Base-by-base conservation (phyloP, 1,140 invertebrate genomes). In the Pseudoatta argentina region DNA sequence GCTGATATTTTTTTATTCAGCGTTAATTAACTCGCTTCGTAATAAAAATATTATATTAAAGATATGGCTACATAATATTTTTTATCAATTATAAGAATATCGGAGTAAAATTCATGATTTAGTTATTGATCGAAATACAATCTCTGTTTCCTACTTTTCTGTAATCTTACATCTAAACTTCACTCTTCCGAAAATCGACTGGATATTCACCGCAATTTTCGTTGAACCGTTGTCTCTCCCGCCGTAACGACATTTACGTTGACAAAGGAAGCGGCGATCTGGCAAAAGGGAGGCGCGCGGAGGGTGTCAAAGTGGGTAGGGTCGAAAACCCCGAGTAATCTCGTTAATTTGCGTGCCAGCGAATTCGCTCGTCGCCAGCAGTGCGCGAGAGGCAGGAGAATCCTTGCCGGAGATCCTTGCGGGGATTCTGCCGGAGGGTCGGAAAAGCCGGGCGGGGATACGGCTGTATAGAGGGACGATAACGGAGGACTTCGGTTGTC, bases 401-500 rank as follows among this genome's bases (percentile, higher is more conserved):
- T 83, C 24, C 69, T 71, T 69, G 66, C 53, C 21, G 59, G 39
- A 85, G 72, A 85, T 69, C 86, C 71, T 87, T 76, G 85, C 48
- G 8, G 83, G 86, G 48, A 77, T 85, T 66, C 55, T 39, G 34
- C 76, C 69, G n/a, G 78, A 69, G 83, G 88, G 83, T 89, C 77
- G 72, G 86, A 77, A 75, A 91, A 86, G 85, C 79, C 57, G 77
- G 75, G 88, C 71, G 73, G 75, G 89, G 89, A 88, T 89, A 85
- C 87, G 92, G 91, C 89, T 91, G n/a, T 91, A 91, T 75, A 85
- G 90, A 88, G 90, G 87, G 63, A 92, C 91, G 94, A 95, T 94
- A 94, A 94, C 93, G 93, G 92, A 93, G 93, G 92, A 92, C 91
- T 73, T 93, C 91, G 93, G 93, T 95, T 94, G 94, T 95, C 94